Evolutionary conservation across 2,797 vertebrate genomes (phyloP), one percentile per base, ranked within the genome.

Genomic region (Coranthus polyacanthus): DNA sequence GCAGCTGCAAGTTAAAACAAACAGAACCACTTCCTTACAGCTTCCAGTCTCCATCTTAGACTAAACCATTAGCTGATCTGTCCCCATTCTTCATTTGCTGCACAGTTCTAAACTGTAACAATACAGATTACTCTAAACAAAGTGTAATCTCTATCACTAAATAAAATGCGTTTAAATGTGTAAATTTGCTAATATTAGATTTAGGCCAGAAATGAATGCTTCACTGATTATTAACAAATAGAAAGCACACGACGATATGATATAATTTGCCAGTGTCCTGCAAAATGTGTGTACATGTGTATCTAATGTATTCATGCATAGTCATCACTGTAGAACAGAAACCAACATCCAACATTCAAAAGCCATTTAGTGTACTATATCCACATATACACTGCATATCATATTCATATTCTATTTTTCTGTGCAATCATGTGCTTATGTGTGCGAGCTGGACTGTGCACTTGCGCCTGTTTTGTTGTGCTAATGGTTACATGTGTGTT

Each of bases 151-250:
- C 1, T 34, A 32, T 58, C 12, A 43, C 29, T 36, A 24, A 59
- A 58, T 4, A 29, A 16, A 56, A 16, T 41, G n/a, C 32, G 12
- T 34, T 18, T 9, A 12, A 3, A 10, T 44, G 18, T 57, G 29
- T 32, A 15, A 3, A 51, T 51, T 47, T 47, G 10, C n/a, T n/a
- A n/a, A n/a, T n/a, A n/a, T n/a, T n/a, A n/a, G n/a, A n/a, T n/a
- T n/a, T n/a, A n/a, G n/a, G n/a, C 6, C 7, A 32, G 29, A 32
- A 32, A 10, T 38, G 17, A 39, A 46, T 41, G 13, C 34, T 36
- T 22, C 5, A 89, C 93, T 50, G 92, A 87, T 82, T 13, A 24
- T 63, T 59, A 16, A 39, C 32, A 55, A 26, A 52, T 10, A 41
- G 5, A 62, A 17, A 42, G 0, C 6, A 50, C 4, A 4, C 47